phyloP scores from a whole-genome alignment of 2,888 invertebrate genomes.

The Drosophila dives region DNA sequence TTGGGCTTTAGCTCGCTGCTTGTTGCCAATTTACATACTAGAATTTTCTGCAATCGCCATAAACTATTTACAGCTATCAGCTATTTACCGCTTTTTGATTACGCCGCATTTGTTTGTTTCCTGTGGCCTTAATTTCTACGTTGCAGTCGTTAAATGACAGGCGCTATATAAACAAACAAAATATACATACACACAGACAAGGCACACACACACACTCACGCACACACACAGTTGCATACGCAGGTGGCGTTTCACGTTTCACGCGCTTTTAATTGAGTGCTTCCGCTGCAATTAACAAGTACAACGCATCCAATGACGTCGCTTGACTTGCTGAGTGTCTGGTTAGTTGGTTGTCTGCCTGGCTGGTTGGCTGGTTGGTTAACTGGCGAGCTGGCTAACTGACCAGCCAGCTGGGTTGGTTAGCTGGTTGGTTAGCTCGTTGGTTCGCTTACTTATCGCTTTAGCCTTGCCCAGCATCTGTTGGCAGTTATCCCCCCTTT shows the following conservation, averaged over 20 bases:
- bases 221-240: slow-evolving; percentile 29
- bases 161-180: slow-evolving; percentile 35
- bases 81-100: slow-evolving; percentile 77
- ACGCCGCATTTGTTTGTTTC: slow-evolving; percentile 78
- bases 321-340: slow-evolving; percentile 42
- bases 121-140: slow-evolving; percentile 74
- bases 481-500: slow-evolving; percentile 29
- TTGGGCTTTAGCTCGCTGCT: slow-evolving; percentile 48
- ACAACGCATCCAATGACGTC: slow-evolving; percentile 65
- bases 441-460: slow-evolving; percentile 34
- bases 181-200: not conserved
- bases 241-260: slow-evolving; percentile 78
- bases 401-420: not conserved
- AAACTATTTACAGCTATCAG: slow-evolving; percentile 73
- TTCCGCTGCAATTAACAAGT: slow-evolving; percentile 80
- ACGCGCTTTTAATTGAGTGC: slow-evolving; percentile 80
- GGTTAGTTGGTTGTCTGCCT: slow-evolving; percentile 16
- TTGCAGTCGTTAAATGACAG: slow-evolving; percentile 50
- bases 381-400: slow-evolving; percentile 9
- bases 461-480: slow-evolving; percentile 40
- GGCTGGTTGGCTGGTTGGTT: slow-evolving; percentile 2
- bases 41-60: slow-evolving; percentile 64
- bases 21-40: slow-evolving; percentile 65
- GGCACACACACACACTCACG: not conserved
- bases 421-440: slow-evolving; percentile 14